Evolutionary conservation across 2,797 vertebrate genomes (phyloP).

Genomic region (Scomberomorus guttatus): DNA sequence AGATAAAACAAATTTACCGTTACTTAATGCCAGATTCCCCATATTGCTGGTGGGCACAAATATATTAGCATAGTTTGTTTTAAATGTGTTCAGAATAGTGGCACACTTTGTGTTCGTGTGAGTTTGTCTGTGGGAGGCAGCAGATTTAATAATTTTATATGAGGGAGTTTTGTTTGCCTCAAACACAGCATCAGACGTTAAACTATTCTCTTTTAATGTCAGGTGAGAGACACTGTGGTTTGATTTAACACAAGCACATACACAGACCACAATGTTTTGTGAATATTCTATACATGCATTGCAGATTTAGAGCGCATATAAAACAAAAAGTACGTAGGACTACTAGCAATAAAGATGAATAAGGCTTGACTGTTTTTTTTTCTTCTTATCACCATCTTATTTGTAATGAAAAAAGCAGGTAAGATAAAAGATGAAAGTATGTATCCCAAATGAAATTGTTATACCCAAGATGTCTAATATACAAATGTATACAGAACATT

Average conservation of each 20-base stretch:
- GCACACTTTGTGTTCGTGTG: conserved; percentile 6
- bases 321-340: too few species aligned
- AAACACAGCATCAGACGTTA: not conserved
- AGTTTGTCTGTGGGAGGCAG: conserved; percentile 6
- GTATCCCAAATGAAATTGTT: too few species aligned
- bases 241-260: not conserved
- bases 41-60: conserved; percentile 52
- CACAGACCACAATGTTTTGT: too few species aligned
- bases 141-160: conserved; percentile 3
- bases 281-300: too few species aligned
- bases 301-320: too few species aligned
- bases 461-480: too few species aligned
- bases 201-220: not conserved
- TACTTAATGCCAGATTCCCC: conserved; percentile 67
- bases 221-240: not conserved
- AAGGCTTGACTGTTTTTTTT: too few species aligned
- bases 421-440: too few species aligned
- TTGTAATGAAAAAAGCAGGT: too few species aligned
- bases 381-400: too few species aligned
- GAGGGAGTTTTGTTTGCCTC: not conserved
- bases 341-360: too few species aligned
- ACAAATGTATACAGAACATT: too few species aligned
- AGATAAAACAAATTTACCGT: conserved; percentile 74
- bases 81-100: conserved; percentile 41
- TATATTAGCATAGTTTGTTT: conserved; percentile 40